These are phyloP conservation scores for Chymomyza procnemis DNA, from an alignment of 2,888 invertebrate species.

Conservation along the genomic window DNA sequence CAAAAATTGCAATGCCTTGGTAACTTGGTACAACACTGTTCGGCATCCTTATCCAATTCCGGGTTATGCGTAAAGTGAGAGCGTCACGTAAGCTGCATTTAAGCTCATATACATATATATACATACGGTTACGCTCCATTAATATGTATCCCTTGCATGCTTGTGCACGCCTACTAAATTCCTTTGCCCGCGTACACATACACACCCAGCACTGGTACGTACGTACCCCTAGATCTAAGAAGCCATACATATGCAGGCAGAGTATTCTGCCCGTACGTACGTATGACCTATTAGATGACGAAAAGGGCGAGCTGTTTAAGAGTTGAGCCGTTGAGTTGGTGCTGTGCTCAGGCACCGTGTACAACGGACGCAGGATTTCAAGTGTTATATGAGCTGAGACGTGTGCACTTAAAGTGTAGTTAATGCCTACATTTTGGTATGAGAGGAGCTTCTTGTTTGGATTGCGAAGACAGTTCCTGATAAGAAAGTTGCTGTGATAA, in stretches of 20 bases:
- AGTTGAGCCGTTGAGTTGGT: constrained; percentile 26
- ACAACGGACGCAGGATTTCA: neutral
- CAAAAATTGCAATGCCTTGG: constrained; percentile 59
- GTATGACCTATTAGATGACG: constrained; percentile 67
- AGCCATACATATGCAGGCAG: constrained; percentile 29
- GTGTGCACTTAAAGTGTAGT: neutral
- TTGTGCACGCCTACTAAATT: constrained; percentile 57
- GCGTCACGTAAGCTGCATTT: constrained; percentile 73
- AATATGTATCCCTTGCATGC: constrained; percentile 72
- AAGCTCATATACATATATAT: constrained; percentile 57
- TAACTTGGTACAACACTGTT: constrained; percentile 11
- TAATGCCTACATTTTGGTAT: neutral
- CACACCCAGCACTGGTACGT: constrained; percentile 12
- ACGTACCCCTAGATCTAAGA: constrained; percentile 16
- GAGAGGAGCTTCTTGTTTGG: no score
- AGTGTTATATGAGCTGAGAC: neutral
- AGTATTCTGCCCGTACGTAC: constrained; percentile 2
- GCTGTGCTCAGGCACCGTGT: neutral
- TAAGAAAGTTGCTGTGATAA: no score
- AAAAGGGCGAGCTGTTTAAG: constrained; percentile 65
- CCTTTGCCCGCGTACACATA: neutral
- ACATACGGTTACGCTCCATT: constrained; percentile 74
- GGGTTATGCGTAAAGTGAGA: constrained; percentile 25
- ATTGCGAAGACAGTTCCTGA: no score
- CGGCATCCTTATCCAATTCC: constrained; percentile 1